Base-by-base conservation (phyloP, 2,113 vertebrate species). In the Geococcyx californianus region DNA sequence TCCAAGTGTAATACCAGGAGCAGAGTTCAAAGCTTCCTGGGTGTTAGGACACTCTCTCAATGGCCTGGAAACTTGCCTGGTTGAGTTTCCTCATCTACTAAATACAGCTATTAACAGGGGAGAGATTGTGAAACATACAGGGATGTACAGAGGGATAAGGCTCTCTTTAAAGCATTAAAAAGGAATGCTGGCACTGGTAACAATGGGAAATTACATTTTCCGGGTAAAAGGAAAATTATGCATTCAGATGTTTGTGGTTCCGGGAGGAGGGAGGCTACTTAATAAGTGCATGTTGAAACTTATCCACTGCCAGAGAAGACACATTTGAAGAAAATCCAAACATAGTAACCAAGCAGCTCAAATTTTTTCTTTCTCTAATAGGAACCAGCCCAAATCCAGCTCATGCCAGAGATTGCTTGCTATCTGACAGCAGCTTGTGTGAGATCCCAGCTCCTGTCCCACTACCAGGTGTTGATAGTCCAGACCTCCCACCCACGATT, bases 151-250 rank as follows among this genome's bases (percentile, higher is more conserved):
- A 72, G 25, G n/a, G 16, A 10, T 54, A 80, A 69, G 45, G 11
- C 23, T 90, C 31, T 69, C 68, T 77, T 62, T 20, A 80, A 67
- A 88, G 20, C 36, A 29, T 73, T 68, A 52, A 23, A 24, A 77
- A 42, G 49, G 78, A 68, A 23, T 80, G 18, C 51, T 86, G 88
- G 49, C 77, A 56, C 25, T 59, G 34, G 9, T 78, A 66, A 64
- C 51, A 88, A 25, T 6, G 59, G 34, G 64, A 94, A 93, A 94
- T 90, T 24, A 19, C 28, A 69, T 88, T 88, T 88, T 92, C 38
- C 67, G 70, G 29, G 31, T 51, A 70, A 75, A 86, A 83, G 14
- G 25, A 83, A 91, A 79, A 80, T 74, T 2, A 34, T 7, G 8
- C n/a, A 33, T 76, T 91, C 21, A 60, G 75, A 31, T 18, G 3